Evolutionary conservation across 2,888 invertebrate genomes (phyloP).

Genomic region (Phortica okadai): DNA sequence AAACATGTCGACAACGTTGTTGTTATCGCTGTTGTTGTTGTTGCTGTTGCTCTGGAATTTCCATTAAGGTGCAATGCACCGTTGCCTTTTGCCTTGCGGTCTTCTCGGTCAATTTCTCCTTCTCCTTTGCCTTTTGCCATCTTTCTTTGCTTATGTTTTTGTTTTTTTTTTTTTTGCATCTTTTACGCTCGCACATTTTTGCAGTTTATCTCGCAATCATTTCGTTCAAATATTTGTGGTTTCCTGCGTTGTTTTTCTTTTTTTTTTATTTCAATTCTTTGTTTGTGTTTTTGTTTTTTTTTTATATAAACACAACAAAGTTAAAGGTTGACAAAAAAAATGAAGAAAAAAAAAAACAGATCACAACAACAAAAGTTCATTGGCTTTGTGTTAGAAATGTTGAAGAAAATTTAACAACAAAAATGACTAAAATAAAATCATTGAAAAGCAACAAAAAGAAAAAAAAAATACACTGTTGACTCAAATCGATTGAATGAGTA

Average conservation of each 20-base stretch:
- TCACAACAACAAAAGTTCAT: neutral
- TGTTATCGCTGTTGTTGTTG: too few species aligned
- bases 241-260: neutral
- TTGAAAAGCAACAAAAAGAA: too few species aligned
- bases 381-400: neutral
- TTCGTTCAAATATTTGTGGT: conserved; percentile 48
- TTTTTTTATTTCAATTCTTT: neutral
- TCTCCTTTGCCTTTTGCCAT: conserved; percentile 30
- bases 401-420: neutral
- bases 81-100: conserved; percentile 43
- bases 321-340: conserved; percentile 13
- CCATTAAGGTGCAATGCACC: conserved; percentile 59
- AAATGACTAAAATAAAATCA: neutral
- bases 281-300: too few species aligned
- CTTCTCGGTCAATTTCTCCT: conserved; percentile 36
- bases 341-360: too few species aligned
- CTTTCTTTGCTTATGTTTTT: conserved; percentile 9
- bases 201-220: conserved; percentile 18
- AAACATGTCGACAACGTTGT: too few species aligned
- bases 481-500: neutral
- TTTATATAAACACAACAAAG: neutral
- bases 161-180: neutral
- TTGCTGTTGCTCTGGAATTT: conserved; percentile 52
- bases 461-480: neutral
- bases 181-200: conserved; percentile 42